Percentiles rank a stretch among this genome's conserved stretches.
phyloP scores from a whole-genome alignment of 2,797 vertebrate species.

The Arrhamphus sclerolepis region DNA sequence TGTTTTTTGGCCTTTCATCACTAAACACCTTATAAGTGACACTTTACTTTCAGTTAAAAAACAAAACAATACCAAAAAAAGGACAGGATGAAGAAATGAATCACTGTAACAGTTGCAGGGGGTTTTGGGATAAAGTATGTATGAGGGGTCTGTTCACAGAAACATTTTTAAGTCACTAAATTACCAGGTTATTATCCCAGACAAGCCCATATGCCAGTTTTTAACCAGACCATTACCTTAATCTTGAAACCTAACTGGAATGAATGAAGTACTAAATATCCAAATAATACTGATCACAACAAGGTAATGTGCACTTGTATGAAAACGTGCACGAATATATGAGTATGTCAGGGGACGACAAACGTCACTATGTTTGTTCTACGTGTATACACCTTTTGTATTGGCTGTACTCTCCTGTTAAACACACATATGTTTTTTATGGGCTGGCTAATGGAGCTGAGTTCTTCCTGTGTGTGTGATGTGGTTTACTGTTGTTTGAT shows the following conservation, averaged over 20 bases:
- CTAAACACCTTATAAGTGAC: conserved; percentile 66
- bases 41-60: conserved; percentile 48
- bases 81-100: conserved; percentile 38
- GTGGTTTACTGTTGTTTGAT: conserved; percentile 81
- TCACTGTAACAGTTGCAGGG: conserved; percentile 7
- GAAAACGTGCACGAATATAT: conserved; percentile 28
- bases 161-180: conserved; percentile 54
- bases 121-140: conserved; percentile 11
- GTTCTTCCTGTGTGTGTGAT: conserved; percentile 79
- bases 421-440: conserved; percentile 81
- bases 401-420: conserved; percentile 71
- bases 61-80: too few species aligned
- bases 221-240: conserved; percentile 36
- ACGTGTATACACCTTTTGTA: conserved; percentile 70
- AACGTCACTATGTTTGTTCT: conserved; percentile 59
- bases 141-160: conserved; percentile 37
- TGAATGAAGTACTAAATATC: conserved; percentile 60
- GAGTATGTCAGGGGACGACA: conserved; percentile 41
- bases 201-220: conserved; percentile 8
- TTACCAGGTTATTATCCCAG: conserved; percentile 51
- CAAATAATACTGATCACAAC: conserved; percentile 53
- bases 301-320: conserved; percentile 13
- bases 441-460: conserved; percentile 78
- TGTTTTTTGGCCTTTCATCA: conserved; percentile 59
- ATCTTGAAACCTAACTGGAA: conserved; percentile 45